A percentile compares a stretch with the other conserved stretches of the same genome.
Evolutionary conservation across 1,140 invertebrate genomes (phyloP).

Genomic region (Dinothrombium tinctorium): DNA sequence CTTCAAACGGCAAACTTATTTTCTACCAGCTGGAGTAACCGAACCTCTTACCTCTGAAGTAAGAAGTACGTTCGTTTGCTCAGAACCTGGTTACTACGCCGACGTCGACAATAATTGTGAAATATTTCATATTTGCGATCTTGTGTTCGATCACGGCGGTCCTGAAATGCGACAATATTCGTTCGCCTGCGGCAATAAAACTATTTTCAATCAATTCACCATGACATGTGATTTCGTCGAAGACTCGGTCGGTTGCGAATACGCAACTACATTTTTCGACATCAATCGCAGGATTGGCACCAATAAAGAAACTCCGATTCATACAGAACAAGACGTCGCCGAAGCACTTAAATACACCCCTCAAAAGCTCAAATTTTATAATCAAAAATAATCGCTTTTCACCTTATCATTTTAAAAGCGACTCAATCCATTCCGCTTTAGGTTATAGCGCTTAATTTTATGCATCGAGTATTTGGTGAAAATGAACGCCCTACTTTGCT

Average conservation of each 20-base stretch:
- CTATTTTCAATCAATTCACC: constrained; percentile 57
- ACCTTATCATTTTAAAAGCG: too few species aligned
- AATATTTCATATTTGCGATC: constrained; percentile 37
- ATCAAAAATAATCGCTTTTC: too few species aligned
- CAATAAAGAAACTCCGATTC: constrained; percentile 3
- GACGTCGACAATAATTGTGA: constrained; percentile 36
- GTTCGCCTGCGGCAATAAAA: constrained; percentile 61
- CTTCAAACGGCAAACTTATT: too few species aligned
- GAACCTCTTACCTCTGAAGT: background rate
- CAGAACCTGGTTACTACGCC: constrained; percentile 33
- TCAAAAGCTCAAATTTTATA: too few species aligned
- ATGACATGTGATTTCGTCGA: constrained; percentile 19
- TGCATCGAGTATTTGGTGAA: too few species aligned
- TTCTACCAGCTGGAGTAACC: constrained; percentile 1
- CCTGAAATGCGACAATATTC: constrained; percentile 16
- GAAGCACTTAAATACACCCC: constrained; percentile 8
- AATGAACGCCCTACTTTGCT: too few species aligned
- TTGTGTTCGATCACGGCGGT: background rate
- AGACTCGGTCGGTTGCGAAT: constrained; percentile 18
- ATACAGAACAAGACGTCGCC: constrained; percentile 13
- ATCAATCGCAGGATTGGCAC: constrained; percentile 17
- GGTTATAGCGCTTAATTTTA: too few species aligned
- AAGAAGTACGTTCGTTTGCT: constrained; percentile 17
- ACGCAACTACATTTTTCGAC: constrained; percentile 18
- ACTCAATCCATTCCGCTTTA: too few species aligned